Conservation (phyloP, 2,797 vertebrate genomes). For the Erithacus rubecula region DNA sequence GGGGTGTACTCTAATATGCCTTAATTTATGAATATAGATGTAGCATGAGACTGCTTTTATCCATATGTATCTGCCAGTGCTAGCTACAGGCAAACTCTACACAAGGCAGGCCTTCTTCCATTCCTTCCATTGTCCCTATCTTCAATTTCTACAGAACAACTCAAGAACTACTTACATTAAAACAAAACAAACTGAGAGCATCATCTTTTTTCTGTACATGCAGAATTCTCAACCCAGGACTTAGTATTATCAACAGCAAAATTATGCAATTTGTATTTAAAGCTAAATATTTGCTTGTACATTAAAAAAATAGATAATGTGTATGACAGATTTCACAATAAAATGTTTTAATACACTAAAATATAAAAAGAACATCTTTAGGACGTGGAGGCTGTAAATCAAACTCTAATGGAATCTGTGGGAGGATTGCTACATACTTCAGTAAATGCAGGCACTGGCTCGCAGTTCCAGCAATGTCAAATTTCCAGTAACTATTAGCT, state of each 20-base stretch:
- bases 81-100: not conserved
- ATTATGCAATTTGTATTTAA: not conserved
- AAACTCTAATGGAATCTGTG: not conserved
- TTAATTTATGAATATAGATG: not conserved
- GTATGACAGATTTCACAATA: not conserved
- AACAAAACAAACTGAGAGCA: not conserved
- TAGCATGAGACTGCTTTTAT: not conserved
- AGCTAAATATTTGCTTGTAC: not conserved
- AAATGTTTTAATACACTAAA: not conserved
- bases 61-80: no score
- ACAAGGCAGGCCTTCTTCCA: not conserved
- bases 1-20: not conserved
- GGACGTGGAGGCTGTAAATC: not conserved
- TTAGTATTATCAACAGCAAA: not conserved
- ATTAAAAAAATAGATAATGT: not conserved
- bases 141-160: not conserved
- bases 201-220: not conserved
- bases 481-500: slow-evolving; percentile 12
- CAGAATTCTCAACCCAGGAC: not conserved
- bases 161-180: not conserved
- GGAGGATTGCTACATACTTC: not conserved
- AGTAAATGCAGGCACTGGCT: not conserved
- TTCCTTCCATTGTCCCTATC: not conserved
- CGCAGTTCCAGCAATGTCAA: not conserved
- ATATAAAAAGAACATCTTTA: not conserved